Base-by-base conservation (phyloP, 1,140 invertebrate genomes). In the Scaptodrosophila lebanonensis region DNA sequence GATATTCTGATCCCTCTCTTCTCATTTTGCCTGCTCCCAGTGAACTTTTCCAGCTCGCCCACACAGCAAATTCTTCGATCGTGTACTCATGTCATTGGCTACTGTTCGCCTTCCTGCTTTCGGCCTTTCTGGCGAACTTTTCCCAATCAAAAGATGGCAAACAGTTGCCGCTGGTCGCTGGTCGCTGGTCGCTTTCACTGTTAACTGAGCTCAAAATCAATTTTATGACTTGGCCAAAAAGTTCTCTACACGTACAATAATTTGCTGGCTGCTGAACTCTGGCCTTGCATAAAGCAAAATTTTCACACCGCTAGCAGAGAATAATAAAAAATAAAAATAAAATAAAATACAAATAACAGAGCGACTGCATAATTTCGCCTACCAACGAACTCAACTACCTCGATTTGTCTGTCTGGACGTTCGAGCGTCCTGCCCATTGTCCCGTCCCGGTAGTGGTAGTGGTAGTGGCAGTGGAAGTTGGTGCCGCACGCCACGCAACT, bases 301-400 rank as follows among this genome's bases (percentile, higher is more conserved):
- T 64, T 76, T 76, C 72, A 71, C 72, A 67, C 66, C 58, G 43
- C 44, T 33, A 48, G 44, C 42, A 29, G 22, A 27, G n/a, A n/a
- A n/a, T n/a, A n/a, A n/a, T n/a, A n/a, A n/a, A n/a, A n/a, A n/a
- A n/a, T n/a, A n/a, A n/a, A n/a, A n/a, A n/a, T n/a, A n/a, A n/a
- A n/a, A n/a, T 15, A 20, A 7, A 60, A 15, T 44, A 29, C 44
- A 50, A 62, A 22, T 25, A 35, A 54, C 2, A 56, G 18, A 47
- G 30, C 29, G 11, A 47, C 47, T 76, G 73, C 56, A 77, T 73
- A 77, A 79, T 77, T 77, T 77, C 73, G 79, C 72, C 72, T 47
- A 72, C 68, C 62, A 36, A 57, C 40, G 38, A 48, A 53, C 51
- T 32, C 53, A 57, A 58, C 22, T 3, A n/a, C n/a, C n/a, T n/a